A percentile compares a stretch with the other conserved stretches of the same genome.
Evolutionary conservation across 2,113 vertebrate species (phyloP).

Genomic region (Callaeas wilsoni): DNA sequence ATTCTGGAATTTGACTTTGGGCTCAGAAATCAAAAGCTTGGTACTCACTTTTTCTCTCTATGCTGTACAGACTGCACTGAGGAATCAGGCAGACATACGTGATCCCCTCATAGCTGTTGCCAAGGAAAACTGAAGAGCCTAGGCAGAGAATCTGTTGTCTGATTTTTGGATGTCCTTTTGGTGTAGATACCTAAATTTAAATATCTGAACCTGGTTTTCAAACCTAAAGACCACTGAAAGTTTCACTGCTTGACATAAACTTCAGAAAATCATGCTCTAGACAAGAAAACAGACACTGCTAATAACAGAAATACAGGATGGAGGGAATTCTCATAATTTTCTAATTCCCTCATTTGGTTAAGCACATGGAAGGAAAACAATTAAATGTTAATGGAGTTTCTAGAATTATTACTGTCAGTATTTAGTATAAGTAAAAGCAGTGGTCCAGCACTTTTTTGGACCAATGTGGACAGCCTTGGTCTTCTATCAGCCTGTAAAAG

Average conservation of each 20-base stretch:
- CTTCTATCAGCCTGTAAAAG: not conserved
- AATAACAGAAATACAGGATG: not conserved
- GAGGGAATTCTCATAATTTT: not conserved
- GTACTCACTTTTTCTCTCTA: not conserved
- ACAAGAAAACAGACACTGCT: not conserved
- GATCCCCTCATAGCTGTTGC: not conserved
- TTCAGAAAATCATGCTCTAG: not conserved
- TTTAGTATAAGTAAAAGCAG: not conserved
- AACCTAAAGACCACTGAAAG: not conserved
- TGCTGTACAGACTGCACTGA: not conserved
- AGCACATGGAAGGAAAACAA: not conserved
- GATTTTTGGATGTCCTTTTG: not conserved
- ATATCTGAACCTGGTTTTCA: not conserved
- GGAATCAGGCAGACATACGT: not conserved
- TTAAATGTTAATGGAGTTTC: not conserved
- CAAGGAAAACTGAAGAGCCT: not conserved
- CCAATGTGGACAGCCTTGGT: not conserved
- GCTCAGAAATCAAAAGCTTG: not conserved
- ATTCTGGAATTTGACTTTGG: not conserved
- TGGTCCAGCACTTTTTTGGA: not conserved
- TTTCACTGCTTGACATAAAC: not conserved
- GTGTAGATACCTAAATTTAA: not conserved
- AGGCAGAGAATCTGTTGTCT: not conserved
- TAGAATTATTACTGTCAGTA: not conserved
- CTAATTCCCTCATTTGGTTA: not conserved